Evolutionary conservation across 2,888 invertebrate species (phyloP).

Genomic region (Volucella zonaria): DNA sequence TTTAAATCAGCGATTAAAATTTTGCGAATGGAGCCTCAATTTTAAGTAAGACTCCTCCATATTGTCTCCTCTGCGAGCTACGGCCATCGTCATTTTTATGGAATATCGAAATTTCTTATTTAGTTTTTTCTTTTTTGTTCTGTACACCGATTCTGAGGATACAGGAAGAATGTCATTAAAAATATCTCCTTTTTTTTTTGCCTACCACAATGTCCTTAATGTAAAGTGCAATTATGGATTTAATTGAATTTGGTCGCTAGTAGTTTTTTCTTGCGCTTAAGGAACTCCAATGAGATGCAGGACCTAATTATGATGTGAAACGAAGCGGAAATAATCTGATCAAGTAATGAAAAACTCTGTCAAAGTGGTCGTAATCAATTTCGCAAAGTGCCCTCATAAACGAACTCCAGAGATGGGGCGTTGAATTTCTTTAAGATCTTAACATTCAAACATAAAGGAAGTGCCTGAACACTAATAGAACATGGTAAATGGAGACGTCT

Average conservation of each 20-base stretch:
- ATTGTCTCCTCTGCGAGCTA: too few relatives aligned
- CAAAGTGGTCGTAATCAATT: constrained; percentile 45
- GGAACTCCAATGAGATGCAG: constrained; percentile 14
- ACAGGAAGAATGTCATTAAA: constrained; percentile 25
- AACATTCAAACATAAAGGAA: not conserved
- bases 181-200: constrained; percentile 1
- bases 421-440: too few relatives aligned
- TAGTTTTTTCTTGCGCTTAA: constrained; percentile 11
- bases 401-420: not conserved
- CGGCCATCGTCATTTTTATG: too few relatives aligned
- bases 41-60: too few relatives aligned
- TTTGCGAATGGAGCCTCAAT: too few relatives aligned
- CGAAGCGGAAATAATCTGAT: constrained; percentile 45
- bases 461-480: too few relatives aligned
- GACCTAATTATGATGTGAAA: constrained; percentile 35
- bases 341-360: constrained; percentile 32
- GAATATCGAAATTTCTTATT: too few relatives aligned
- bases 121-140: not conserved
- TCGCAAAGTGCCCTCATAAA: constrained; percentile 20
- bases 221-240: constrained; percentile 64
- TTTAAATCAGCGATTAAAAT: too few relatives aligned
- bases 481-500: too few relatives aligned
- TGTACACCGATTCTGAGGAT: not conserved
- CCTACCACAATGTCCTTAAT: constrained; percentile 7
- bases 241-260: constrained; percentile 59